Evolutionary conservation across 2,113 vertebrate species (phyloP).

Genomic region (Pitta sordida): DNA sequence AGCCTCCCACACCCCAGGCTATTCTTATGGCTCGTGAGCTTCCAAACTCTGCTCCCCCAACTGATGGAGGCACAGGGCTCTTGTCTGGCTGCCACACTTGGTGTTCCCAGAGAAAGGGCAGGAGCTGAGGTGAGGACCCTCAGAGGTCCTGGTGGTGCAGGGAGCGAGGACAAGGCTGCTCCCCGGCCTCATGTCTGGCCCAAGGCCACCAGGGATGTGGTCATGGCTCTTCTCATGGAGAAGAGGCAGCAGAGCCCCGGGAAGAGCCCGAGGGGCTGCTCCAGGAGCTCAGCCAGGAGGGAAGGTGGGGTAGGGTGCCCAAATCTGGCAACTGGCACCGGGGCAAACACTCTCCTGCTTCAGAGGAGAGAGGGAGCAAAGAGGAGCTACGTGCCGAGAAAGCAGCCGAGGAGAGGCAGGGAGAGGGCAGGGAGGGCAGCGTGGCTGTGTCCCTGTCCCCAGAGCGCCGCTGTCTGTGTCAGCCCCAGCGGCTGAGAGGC

Average conservation of each 20-base stretch:
- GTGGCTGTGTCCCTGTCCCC: background rate
- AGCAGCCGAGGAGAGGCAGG: background rate
- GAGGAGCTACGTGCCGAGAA: background rate
- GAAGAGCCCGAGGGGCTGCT: background rate
- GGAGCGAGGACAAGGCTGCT: accelerated
- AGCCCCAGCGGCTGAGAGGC: background rate
- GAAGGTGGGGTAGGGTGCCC: background rate
- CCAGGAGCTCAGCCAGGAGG: background rate
- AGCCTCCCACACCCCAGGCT: background rate
- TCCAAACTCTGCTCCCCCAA: background rate
- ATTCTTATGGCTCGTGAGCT: accelerated
- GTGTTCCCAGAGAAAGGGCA: background rate
- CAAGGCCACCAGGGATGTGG: accelerated
- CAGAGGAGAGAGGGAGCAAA: background rate
- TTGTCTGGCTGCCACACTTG: background rate
- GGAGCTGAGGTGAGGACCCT: background rate
- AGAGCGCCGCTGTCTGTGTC: accelerated
- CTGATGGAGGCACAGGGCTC: background rate
- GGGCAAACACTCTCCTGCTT: background rate
- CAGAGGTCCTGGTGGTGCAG: too few relatives aligned
- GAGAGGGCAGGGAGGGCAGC: background rate
- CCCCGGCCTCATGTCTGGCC: accelerated
- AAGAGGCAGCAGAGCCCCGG: background rate
- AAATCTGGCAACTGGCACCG: background rate
- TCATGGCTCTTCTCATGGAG: background rate